Conservation (phyloP, 1,140 invertebrate species). For the Nasonia longicornis region DNA sequence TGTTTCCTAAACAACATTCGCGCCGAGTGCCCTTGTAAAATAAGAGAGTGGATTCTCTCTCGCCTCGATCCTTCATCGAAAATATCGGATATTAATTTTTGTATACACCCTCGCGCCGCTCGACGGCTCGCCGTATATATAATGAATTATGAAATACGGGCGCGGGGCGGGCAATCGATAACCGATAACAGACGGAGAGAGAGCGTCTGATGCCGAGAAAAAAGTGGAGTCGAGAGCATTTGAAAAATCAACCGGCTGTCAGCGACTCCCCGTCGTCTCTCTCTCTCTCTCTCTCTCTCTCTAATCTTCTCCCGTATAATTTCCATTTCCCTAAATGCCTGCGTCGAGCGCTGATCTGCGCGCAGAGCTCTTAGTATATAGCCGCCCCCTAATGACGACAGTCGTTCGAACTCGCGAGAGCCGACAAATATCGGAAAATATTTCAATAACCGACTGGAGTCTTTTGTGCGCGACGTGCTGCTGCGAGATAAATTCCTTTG, state of each 20-base stretch:
- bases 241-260: slow-evolving; percentile 29
- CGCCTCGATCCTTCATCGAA: background rate
- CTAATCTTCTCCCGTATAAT: slow-evolving; percentile 31
- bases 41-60: slow-evolving; percentile 1
- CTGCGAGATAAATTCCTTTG: background rate
- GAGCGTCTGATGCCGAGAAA: background rate
- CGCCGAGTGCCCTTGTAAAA: slow-evolving; percentile 17
- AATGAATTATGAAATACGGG: slow-evolving; percentile 14
- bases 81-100: slow-evolving; percentile 22
- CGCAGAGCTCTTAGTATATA: background rate
- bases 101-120: background rate
- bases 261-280: background rate
- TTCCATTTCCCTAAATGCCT: slow-evolving; percentile 26
- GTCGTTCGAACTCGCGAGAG: background rate
- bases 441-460: background rate
- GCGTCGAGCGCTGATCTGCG: slow-evolving; percentile 22
- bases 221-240: background rate
- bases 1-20: slow-evolving; percentile 34
- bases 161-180: slow-evolving; percentile 10
- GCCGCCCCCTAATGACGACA: slow-evolving; percentile 5
- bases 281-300: background rate
- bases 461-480: background rate
- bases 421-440: slow-evolving; percentile 13
- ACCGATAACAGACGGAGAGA: slow-evolving; percentile 10
- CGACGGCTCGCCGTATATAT: background rate